A percentile compares a stretch with the other conserved stretches of the same genome.
Conservation (phyloP, 92 coral and sea anemone species). For the Actinernus sp. region DNA sequence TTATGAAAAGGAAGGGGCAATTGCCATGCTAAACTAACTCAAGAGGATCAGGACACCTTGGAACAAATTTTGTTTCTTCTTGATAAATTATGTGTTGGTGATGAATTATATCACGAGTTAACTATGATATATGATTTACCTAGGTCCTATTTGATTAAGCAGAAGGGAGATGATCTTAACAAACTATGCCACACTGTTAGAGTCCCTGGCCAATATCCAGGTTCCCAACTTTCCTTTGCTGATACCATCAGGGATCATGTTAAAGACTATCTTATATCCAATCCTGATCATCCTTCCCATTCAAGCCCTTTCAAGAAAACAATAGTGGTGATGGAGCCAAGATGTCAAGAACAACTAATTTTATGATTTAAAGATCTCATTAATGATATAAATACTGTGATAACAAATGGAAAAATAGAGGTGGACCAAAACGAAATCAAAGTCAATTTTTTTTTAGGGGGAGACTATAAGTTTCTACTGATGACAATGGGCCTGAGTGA, state of each 20-base stretch:
- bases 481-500: conserved; percentile 6
- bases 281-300: conserved; percentile 30
- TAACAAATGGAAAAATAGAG: not conserved
- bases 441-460: conserved; percentile 8
- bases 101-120: conserved; percentile 64
- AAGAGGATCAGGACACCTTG: conserved; percentile 10
- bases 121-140: conserved; percentile 32
- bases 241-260: conserved; percentile 41
- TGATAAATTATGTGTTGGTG: conserved; percentile 62
- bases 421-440: conserved; percentile 22
- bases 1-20: too few species aligned
- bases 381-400: too few species aligned
- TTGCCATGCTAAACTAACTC: too few species aligned
- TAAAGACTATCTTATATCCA: conserved; percentile 3
- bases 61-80: conserved; percentile 17
- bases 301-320: conserved; percentile 51
- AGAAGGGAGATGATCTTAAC: conserved; percentile 37
- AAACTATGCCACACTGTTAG: conserved; percentile 43
- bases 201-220: too few species aligned
- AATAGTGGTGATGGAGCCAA: conserved; percentile 74
- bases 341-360: conserved; percentile 60
- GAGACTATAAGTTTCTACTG: conserved; percentile 20
- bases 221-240: conserved; percentile 52
- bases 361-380: conserved; percentile 40
- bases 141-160: conserved; percentile 63